Percentiles rank a stretch among this genome's conserved stretches.
Conservation (phyloP, 1,140 invertebrate species). For the Odontomachus brunneus region DNA sequence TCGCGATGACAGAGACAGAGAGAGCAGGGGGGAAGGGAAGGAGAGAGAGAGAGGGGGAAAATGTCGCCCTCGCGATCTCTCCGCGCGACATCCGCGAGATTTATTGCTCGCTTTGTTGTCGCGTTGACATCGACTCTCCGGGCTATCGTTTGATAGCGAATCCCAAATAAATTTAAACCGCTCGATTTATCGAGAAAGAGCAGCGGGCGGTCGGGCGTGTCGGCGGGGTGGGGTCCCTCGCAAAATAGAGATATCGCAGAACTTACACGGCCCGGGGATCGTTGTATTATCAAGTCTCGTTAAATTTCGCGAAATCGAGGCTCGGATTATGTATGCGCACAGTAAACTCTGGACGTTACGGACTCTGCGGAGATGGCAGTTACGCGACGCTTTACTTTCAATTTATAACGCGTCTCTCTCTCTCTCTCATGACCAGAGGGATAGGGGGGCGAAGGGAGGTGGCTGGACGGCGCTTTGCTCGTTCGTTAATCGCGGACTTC, state of each 20-base stretch:
- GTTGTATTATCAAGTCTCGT: conserved; percentile 22
- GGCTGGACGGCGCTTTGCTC: conserved; percentile 47
- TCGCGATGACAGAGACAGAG: too few relatives aligned
- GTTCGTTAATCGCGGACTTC: conserved; percentile 68
- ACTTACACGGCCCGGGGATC: background rate
- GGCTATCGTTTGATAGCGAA: conserved; percentile 21
- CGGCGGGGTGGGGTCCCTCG: too few relatives aligned
- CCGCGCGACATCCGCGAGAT: background rate
- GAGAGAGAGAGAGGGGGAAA: background rate
- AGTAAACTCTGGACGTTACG: conserved; percentile 12
- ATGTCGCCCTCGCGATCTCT: conserved; percentile 10
- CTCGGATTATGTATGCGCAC: background rate
- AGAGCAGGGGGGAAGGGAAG: background rate
- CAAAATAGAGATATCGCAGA: background rate
- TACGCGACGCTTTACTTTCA: conserved; percentile 66
- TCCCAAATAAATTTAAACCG: conserved; percentile 6
- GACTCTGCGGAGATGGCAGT: conserved; percentile 1
- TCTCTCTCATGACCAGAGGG: conserved; percentile 32
- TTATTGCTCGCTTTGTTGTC: conserved; percentile 10
- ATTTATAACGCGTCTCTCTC: conserved; percentile 69
- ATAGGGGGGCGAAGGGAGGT: too few relatives aligned
- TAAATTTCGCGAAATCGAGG: background rate
- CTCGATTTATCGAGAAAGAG: background rate
- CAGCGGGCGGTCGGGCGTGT: background rate
- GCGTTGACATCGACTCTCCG: conserved; percentile 1